Evolutionary conservation across 2,888 invertebrate genomes (phyloP).

Genomic region (Nemapogon koenigi): DNA sequence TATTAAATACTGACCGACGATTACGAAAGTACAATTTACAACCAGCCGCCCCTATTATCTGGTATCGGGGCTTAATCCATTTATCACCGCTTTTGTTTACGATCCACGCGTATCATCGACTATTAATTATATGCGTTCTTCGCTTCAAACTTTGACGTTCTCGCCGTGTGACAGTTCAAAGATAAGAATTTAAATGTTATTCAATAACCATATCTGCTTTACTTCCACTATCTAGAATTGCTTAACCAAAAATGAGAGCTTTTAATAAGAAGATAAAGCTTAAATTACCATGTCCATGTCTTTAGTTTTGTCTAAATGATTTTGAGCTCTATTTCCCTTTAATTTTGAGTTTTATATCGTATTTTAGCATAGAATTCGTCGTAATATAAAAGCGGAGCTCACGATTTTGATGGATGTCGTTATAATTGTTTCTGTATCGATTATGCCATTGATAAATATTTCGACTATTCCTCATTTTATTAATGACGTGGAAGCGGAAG

Average conservation of each 20-base stretch:
- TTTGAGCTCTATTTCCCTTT: slow-evolving; percentile 3
- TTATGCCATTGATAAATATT: slow-evolving; percentile 66
- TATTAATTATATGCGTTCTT: slow-evolving; percentile 63
- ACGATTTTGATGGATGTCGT: slow-evolving; percentile 62
- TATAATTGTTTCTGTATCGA: slow-evolving; percentile 66
- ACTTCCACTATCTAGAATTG: slow-evolving; percentile 14
- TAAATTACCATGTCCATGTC: slow-evolving; percentile 19
- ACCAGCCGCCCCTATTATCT: slow-evolving; percentile 54
- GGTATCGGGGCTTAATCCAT: slow-evolving; percentile 58
- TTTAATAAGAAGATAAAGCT: slow-evolving; percentile 16
- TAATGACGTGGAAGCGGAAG: slow-evolving; percentile 62
- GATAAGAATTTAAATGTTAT: slow-evolving; percentile 64
- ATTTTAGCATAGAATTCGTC: background rate
- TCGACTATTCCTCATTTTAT: slow-evolving; percentile 64
- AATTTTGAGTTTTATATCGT: background rate
- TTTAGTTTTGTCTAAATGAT: slow-evolving; percentile 9
- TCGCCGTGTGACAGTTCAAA: slow-evolving; percentile 60
- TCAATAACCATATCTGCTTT: slow-evolving; percentile 40
- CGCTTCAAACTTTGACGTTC: slow-evolving; percentile 63
- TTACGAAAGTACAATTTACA: slow-evolving; percentile 58
- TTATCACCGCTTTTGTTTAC: slow-evolving; percentile 65
- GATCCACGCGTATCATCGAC: slow-evolving; percentile 62
- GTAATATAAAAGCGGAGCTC: slow-evolving; percentile 30
- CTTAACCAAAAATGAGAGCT: slow-evolving; percentile 25
- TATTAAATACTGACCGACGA: slow-evolving; percentile 35